Conservation (phyloP, 2,888 invertebrate species). For the Mesoligia furuncula region DNA sequence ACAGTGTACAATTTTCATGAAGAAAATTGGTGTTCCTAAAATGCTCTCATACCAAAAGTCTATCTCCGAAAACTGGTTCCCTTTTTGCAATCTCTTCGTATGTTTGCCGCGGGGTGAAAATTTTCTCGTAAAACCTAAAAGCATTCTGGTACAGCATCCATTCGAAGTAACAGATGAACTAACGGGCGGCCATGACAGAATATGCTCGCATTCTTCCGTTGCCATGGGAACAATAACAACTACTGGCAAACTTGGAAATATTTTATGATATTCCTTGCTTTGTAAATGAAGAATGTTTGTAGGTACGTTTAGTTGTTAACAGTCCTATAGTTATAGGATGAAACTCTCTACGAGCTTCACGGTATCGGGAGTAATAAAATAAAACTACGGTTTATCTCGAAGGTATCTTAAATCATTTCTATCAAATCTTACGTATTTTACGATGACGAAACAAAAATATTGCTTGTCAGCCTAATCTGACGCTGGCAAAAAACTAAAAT, state of each 20-base stretch:
- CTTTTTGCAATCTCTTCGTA: constrained; percentile 41
- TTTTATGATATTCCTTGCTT: constrained; percentile 27
- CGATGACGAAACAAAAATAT: too few species aligned
- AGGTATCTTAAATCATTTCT: too few species aligned
- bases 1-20: not conserved
- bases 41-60: constrained; percentile 18
- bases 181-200: constrained; percentile 49
- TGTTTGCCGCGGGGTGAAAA: constrained; percentile 38
- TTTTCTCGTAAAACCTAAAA: constrained; percentile 53
- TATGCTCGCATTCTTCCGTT: constrained; percentile 34
- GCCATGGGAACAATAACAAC: constrained; percentile 34
- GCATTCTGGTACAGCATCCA: constrained; percentile 44
- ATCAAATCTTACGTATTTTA: too few species aligned
- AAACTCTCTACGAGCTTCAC: too few species aligned
- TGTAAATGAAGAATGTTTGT: constrained; percentile 10
- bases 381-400: too few species aligned
- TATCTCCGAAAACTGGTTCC: constrained; percentile 21
- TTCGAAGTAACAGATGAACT: constrained; percentile 55
- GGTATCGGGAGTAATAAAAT: too few species aligned
- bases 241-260: constrained; percentile 15
- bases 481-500: too few species aligned
- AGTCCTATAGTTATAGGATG: not conserved
- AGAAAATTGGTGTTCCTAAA: constrained; percentile 19
- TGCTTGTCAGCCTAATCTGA: too few species aligned
- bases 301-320: not conserved